Evolutionary conservation across 2,797 vertebrate species (phyloP).

Genomic region (Tiaroga cobitis): DNA sequence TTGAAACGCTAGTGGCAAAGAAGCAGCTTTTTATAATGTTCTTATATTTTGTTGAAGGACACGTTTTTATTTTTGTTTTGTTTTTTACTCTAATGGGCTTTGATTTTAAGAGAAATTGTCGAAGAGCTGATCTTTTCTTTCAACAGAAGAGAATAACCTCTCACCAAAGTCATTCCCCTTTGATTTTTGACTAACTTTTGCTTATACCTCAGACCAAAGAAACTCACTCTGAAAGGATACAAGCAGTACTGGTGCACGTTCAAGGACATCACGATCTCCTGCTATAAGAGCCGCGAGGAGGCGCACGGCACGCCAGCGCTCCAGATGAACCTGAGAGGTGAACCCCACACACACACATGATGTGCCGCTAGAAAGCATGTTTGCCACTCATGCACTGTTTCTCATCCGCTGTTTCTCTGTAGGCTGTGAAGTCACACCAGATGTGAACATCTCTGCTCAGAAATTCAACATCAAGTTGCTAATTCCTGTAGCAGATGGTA

Average conservation of each 20-base stretch:
- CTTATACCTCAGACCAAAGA: constrained; percentile 87
- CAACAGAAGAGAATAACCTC: too few species aligned
- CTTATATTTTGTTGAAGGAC: not conserved
- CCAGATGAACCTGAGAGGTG: constrained; percentile 97
- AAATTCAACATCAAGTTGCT: constrained; percentile 99
- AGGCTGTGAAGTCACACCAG: constrained; percentile 99
- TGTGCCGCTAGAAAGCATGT: not conserved
- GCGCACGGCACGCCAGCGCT: constrained; percentile 90
- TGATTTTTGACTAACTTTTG: not conserved
- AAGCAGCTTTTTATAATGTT: not conserved
- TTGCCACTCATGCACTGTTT: not conserved
- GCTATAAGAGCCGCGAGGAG: constrained; percentile 98
- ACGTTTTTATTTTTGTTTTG: too few species aligned
- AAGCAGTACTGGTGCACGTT: constrained; percentile 99
- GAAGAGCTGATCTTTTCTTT: not conserved
- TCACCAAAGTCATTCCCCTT: not conserved
- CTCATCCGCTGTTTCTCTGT: constrained; percentile 42
- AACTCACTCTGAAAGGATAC: constrained; percentile 97
- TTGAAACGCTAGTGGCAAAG: not conserved
- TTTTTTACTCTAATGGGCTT: not conserved
- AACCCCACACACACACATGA: not conserved
- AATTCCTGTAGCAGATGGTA: constrained; percentile 96
- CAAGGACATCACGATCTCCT: constrained; percentile 98
- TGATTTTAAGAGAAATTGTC: not conserved
- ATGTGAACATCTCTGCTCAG: constrained; percentile 98